Evolutionary conservation across 2,113 vertebrate genomes (phyloP).

Genomic region (Sclerurus mexicanus): DNA sequence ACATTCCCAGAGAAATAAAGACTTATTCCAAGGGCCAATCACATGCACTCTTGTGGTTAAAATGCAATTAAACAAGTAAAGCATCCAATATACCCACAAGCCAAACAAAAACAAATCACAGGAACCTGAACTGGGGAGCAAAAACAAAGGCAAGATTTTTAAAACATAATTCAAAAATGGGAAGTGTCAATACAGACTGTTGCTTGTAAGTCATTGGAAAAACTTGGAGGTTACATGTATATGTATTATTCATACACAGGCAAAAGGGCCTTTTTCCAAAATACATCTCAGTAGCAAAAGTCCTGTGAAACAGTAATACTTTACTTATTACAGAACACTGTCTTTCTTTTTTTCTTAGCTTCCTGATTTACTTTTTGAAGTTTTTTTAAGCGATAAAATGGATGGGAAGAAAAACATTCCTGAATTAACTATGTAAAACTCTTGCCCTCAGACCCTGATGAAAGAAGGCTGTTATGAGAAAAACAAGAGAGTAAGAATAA

Average conservation of each 20-base stretch:
- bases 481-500: not conserved
- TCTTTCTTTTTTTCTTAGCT: not conserved
- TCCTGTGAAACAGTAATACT: not conserved
- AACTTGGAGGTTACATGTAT: not conserved
- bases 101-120: conserved; percentile 3
- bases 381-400: not conserved
- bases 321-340: not conserved
- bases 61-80: conserved; percentile 48
- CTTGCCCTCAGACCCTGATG: not conserved
- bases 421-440: not conserved
- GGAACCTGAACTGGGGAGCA: not conserved
- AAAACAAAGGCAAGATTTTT: not conserved
- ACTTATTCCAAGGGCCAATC: conserved; percentile 12
- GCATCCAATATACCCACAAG: not conserved
- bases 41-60: not conserved
- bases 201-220: not conserved
- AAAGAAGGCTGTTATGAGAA: not conserved
- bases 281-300: not conserved
- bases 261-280: not conserved
- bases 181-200: not conserved
- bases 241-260: not conserved
- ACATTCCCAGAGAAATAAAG: conserved; percentile 26
- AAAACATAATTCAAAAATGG: not conserved
- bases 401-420: not conserved
- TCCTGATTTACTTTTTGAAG: not conserved